Evolutionary conservation across 2,113 vertebrate genomes (phyloP).

Genomic region (Delphinus delphis): DNA sequence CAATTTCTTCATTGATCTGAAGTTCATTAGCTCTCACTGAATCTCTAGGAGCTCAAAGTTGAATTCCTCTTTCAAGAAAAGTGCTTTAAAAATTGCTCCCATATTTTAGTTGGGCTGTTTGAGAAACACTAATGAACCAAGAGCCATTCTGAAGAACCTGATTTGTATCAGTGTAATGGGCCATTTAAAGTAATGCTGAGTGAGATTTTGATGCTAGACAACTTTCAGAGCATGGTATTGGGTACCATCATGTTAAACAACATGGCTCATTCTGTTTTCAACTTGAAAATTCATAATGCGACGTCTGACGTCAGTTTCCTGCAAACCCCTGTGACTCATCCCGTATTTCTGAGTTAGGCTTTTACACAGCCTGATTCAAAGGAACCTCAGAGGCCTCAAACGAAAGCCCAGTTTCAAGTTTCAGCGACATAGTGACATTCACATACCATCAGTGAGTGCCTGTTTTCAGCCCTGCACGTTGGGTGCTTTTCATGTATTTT

Average conservation of each 20-base stretch:
- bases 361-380: neutral
- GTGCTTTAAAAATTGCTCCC: neutral
- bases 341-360: neutral
- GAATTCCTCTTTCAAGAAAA: slow-evolving; percentile 43
- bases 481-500: neutral
- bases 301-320: neutral
- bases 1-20: slow-evolving; percentile 20
- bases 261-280: neutral
- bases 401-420: neutral
- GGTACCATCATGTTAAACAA: neutral
- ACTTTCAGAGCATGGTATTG: neutral
- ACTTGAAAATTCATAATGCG: neutral
- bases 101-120: slow-evolving; percentile 1
- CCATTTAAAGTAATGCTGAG: neutral
- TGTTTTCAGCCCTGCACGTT: neutral
- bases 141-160: neutral
- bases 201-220: neutral
- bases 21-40: slow-evolving; percentile 63
- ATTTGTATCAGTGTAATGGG: neutral
- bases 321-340: neutral
- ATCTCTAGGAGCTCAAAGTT: slow-evolving; percentile 22
- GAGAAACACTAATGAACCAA: neutral
- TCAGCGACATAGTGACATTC: neutral
- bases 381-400: neutral
- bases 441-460: neutral